These are phyloP conservation scores for Lathamus discolor DNA, from an alignment of 2,113 vertebrate species.

Conservation along the genomic window DNA sequence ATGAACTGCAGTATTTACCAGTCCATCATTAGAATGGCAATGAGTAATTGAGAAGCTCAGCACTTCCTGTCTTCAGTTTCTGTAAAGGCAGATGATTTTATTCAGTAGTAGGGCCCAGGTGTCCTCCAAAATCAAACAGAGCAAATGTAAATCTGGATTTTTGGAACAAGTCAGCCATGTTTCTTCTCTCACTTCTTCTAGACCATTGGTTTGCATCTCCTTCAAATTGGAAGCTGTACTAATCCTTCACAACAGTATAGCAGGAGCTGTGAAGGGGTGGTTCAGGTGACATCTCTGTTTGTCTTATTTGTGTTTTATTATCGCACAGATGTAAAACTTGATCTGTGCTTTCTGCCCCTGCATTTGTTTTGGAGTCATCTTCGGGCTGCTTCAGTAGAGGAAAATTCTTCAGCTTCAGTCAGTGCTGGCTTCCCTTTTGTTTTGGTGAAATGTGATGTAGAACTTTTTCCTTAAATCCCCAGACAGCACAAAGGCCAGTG, in stretches of 20 bases:
- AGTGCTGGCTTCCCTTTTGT: not conserved
- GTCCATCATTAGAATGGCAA: not conserved
- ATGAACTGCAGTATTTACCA: not conserved
- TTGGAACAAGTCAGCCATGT: not conserved
- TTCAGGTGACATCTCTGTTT: not conserved
- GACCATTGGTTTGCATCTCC: not conserved
- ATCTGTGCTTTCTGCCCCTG: not conserved
- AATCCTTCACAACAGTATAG: not conserved
- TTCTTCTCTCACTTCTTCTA: not conserved
- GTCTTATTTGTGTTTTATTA: not conserved
- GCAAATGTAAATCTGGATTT: not conserved
- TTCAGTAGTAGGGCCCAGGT: not conserved
- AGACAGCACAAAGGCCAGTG: slow-evolving; percentile 88
- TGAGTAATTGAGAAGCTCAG: not conserved
- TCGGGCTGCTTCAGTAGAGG: not conserved
- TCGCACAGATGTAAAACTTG: not conserved
- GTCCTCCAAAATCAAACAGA: not conserved
- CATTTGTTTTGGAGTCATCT: not conserved
- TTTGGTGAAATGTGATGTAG: not conserved
- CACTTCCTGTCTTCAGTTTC: not conserved
- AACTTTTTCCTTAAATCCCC: slow-evolving; percentile 31
- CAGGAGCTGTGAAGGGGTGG: not conserved
- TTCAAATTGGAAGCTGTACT: not conserved
- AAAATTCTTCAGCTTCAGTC: not conserved
- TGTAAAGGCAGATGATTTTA: not conserved